These are phyloP conservation scores for Chamaetylas fuelleborni DNA, from an alignment of 2,113 vertebrate genomes.

Conservation along the genomic window DNA sequence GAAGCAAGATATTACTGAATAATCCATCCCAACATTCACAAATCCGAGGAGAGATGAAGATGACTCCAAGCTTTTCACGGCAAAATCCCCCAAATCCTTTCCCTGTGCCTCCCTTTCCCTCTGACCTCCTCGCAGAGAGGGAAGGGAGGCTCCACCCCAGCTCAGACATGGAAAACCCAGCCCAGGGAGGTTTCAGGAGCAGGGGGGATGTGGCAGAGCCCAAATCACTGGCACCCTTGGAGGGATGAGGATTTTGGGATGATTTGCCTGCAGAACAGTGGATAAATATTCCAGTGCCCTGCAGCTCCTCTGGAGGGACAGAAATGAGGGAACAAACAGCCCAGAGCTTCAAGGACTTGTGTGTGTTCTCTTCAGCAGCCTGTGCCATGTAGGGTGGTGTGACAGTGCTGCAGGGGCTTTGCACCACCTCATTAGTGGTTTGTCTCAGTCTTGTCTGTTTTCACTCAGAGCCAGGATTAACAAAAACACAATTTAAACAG, in stretches of 20 bases:
- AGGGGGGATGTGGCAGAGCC: neutral
- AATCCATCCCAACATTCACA: neutral
- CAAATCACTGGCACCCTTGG: neutral
- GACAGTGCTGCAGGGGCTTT: no score
- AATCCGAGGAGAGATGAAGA: neutral
- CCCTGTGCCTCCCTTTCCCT: no score
- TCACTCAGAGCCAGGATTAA: no score
- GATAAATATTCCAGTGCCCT: neutral
- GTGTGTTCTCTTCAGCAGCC: neutral
- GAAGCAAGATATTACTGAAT: neutral
- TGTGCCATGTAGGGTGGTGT: neutral
- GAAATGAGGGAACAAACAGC: neutral
- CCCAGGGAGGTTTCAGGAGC: neutral
- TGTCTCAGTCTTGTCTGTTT: no score
- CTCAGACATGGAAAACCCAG: neutral
- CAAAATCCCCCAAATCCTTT: neutral
- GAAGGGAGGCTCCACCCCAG: neutral
- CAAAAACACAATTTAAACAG: no score
- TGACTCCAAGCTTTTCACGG: neutral
- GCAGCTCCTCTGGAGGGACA: neutral
- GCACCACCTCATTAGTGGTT: no score
- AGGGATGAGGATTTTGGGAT: neutral
- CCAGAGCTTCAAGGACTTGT: neutral
- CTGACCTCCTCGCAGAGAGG: neutral
- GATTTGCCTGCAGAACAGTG: neutral